Evolutionary conservation across 2,113 vertebrate genomes (phyloP).

Genomic region (Sylvia atricapilla): DNA sequence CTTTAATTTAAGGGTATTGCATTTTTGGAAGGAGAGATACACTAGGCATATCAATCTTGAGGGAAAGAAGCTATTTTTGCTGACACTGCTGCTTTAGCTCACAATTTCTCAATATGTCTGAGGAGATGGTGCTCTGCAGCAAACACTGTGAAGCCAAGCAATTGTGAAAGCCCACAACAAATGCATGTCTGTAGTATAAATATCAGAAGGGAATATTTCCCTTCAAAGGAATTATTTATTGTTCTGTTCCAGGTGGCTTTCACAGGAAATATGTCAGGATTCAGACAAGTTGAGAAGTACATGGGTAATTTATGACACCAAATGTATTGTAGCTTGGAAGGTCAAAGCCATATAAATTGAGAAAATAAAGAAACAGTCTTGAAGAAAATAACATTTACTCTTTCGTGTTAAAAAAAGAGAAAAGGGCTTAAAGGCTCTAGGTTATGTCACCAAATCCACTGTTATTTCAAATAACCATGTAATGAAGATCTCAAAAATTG

Average conservation of each 20-base stretch:
- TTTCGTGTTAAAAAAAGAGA: background rate
- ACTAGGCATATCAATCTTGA: background rate
- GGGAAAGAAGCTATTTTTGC: background rate
- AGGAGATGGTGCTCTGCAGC: background rate
- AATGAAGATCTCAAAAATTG: background rate
- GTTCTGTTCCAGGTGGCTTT: constrained; percentile 28
- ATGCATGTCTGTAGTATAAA: background rate
- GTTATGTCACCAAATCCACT: background rate
- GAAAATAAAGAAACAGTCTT: background rate
- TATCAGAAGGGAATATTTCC: background rate
- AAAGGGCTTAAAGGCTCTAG: background rate
- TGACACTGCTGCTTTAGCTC: background rate
- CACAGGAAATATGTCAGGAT: constrained; percentile 1
- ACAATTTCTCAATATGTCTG: background rate
- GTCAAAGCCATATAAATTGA: background rate
- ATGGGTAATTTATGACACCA: background rate
- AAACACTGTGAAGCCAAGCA: background rate
- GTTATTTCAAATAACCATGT: background rate
- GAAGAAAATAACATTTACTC: background rate
- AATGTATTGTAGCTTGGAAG: background rate
- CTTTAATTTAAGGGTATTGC: background rate
- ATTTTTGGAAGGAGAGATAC: background rate
- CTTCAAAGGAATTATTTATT: constrained; percentile 14
- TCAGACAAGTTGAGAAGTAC: background rate
- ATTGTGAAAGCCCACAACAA: background rate